A percentile compares a stretch with the other conserved stretches of the same genome.
phyloP scores from a whole-genome alignment of 2,888 invertebrate species.

The Sthenelais limicola region DNA sequence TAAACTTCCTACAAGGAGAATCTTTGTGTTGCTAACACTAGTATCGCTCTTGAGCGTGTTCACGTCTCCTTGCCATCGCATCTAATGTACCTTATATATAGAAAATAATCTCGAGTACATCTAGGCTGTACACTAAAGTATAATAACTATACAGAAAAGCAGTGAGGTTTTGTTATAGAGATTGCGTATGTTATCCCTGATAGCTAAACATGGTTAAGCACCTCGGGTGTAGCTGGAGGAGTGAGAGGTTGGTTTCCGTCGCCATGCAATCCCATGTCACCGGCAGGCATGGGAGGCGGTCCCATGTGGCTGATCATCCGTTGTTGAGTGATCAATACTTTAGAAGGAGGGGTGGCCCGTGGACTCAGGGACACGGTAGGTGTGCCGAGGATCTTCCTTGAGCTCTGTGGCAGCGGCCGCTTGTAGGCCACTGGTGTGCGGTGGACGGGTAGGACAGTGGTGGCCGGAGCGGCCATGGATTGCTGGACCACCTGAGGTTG shows the following conservation, averaged over 20 bases:
- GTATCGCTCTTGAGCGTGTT: too few relatives aligned
- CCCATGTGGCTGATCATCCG: conserved; percentile 37
- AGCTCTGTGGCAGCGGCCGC: conserved; percentile 29
- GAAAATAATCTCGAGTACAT: too few relatives aligned
- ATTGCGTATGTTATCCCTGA: too few relatives aligned
- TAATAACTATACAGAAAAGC: too few relatives aligned
- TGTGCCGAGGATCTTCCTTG: conserved; percentile 16
- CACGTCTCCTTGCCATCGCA: too few relatives aligned
- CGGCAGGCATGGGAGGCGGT: background rate
- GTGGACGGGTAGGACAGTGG: conserved; percentile 7
- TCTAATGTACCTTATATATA: too few relatives aligned
- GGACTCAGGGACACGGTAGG: conserved; percentile 30
- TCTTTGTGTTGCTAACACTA: too few relatives aligned
- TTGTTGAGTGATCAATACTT: conserved; percentile 30
- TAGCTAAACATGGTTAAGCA: conserved; percentile 1
- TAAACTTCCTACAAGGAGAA: too few relatives aligned
- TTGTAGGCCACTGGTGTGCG: conserved; percentile 38
- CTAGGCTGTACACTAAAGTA: too few relatives aligned
- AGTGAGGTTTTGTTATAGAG: too few relatives aligned
- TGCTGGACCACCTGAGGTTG: background rate
- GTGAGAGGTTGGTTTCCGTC: conserved; percentile 23
- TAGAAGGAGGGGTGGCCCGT: conserved; percentile 27
- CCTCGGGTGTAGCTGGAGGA: conserved; percentile 17
- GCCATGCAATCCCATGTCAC: background rate
- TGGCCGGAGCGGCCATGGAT: conserved; percentile 2